These are phyloP conservation scores for Diplazon laetatorius DNA, from an alignment of 2,888 invertebrate genomes.

Conservation along the genomic window DNA sequence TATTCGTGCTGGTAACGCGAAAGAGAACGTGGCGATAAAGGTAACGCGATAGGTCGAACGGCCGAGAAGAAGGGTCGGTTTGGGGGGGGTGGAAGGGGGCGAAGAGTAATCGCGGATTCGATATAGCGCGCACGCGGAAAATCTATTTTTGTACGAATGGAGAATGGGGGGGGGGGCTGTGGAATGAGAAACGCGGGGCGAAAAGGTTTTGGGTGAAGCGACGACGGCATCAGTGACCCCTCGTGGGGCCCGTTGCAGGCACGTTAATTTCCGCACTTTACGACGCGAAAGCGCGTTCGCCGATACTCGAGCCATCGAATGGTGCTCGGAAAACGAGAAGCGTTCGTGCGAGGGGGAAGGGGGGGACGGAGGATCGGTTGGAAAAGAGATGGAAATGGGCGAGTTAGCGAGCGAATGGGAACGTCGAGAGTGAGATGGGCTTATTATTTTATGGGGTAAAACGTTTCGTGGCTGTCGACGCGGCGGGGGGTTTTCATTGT, in stretches of 20 bases:
- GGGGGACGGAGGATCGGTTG: not conserved
- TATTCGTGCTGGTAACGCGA: constrained; percentile 43
- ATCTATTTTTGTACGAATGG: constrained; percentile 44
- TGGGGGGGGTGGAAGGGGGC: constrained; percentile 33
- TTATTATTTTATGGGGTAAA: constrained; percentile 57
- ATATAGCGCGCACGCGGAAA: constrained; percentile 66
- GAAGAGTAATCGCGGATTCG: constrained; percentile 66
- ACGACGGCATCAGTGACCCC: not conserved
- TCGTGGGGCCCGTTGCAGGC: constrained; percentile 38
- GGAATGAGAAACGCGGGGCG: constrained; percentile 38
- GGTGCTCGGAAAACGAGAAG: constrained; percentile 33
- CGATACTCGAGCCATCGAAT: constrained; percentile 60
- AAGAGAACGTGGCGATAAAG: constrained; percentile 63
- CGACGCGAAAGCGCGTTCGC: constrained; percentile 64
- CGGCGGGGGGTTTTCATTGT: constrained; percentile 36
- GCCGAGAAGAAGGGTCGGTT: constrained; percentile 6
- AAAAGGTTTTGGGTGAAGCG: too few species aligned
- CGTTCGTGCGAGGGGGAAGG: constrained; percentile 1
- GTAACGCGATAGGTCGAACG: constrained; percentile 55
- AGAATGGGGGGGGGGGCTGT: constrained; percentile 50
- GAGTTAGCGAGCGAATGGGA: not conserved
- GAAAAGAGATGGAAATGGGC: constrained; percentile 4
- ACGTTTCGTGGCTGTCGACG: constrained; percentile 43
- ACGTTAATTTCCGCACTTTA: constrained; percentile 73
- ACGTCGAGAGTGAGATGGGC: constrained; percentile 20